These are phyloP conservation scores for Chionoecetes opilio DNA, from an alignment of 1,140 invertebrate species.

Conservation along the genomic window DNA sequence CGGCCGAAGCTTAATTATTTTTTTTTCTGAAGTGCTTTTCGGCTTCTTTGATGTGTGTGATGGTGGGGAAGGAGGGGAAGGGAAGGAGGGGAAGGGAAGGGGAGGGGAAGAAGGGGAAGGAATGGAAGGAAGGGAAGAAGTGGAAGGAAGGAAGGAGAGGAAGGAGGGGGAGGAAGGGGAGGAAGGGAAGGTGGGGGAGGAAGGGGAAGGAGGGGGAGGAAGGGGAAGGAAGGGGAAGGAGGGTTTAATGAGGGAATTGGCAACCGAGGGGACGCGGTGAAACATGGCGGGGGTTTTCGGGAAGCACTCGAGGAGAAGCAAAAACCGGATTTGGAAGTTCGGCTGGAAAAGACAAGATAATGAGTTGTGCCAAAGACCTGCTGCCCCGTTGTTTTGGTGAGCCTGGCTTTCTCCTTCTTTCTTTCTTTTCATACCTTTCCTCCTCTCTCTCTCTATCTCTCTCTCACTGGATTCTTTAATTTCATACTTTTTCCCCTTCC, in stretches of 20 bases:
- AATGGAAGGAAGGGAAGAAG: too few species aligned
- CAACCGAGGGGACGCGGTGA: not conserved
- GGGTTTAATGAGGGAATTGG: not conserved
- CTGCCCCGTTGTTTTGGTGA: not conserved
- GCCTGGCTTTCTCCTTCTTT: not conserved
- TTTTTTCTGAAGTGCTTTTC: not conserved
- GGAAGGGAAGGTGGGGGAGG: too few species aligned
- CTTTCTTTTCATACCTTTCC: not conserved
- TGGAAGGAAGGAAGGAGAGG: too few species aligned
- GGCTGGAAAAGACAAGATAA: conserved; percentile 29
- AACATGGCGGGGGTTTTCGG: conserved; percentile 24
- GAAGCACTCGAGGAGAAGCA: not conserved
- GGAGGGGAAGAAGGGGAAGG: too few species aligned
- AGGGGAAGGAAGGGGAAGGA: too few species aligned
- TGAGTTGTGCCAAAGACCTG: not conserved
- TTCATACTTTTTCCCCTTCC: not conserved
- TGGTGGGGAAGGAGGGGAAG: too few species aligned
- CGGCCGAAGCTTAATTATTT: not conserved
- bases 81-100: too few species aligned
- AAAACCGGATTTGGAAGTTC: conserved; percentile 1
- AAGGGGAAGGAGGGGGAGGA: too few species aligned
- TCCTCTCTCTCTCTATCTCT: not conserved
- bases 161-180: too few species aligned
- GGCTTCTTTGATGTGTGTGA: conserved; percentile 5
- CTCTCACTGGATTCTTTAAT: not conserved